Evolutionary conservation across 2,113 vertebrate genomes (phyloP).

Genomic region (Galeopterus variegatus): DNA sequence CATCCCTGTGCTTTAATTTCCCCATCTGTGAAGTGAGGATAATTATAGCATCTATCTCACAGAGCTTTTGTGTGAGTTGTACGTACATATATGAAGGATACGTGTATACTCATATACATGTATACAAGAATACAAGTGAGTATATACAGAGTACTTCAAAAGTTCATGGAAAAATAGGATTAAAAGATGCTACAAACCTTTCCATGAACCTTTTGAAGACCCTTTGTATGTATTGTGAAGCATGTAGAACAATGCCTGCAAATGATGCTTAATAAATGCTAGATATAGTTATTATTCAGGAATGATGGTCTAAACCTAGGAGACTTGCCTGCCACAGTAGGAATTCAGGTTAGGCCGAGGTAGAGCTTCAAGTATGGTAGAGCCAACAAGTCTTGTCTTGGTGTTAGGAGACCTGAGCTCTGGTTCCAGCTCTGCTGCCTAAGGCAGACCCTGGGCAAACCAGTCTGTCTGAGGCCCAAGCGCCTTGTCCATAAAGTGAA

Average conservation of each 20-base stretch:
- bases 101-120: neutral
- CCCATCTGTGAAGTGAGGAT: neutral
- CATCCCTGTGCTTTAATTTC: neutral
- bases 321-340: neutral
- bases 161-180: too few relatives aligned
- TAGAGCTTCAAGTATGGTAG: neutral
- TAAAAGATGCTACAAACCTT: too few relatives aligned
- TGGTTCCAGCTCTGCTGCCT: neutral
- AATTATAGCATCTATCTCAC: neutral
- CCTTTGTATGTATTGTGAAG: neutral
- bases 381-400: neutral
- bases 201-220: too few relatives aligned
- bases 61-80: neutral
- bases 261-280: neutral
- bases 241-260: neutral
- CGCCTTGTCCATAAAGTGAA: neutral
- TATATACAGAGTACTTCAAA: too few relatives aligned
- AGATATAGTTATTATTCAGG: neutral
- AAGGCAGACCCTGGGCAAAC: neutral
- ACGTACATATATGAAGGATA: too few relatives aligned
- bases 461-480: neutral
- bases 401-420: neutral
- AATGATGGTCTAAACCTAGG: slow-evolving; percentile 8
- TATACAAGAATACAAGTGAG: neutral
- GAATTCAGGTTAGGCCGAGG: neutral